These are phyloP conservation scores for Scomberomorus guttatus DNA, from an alignment of 2,797 vertebrate genomes.

Conservation along the genomic window DNA sequence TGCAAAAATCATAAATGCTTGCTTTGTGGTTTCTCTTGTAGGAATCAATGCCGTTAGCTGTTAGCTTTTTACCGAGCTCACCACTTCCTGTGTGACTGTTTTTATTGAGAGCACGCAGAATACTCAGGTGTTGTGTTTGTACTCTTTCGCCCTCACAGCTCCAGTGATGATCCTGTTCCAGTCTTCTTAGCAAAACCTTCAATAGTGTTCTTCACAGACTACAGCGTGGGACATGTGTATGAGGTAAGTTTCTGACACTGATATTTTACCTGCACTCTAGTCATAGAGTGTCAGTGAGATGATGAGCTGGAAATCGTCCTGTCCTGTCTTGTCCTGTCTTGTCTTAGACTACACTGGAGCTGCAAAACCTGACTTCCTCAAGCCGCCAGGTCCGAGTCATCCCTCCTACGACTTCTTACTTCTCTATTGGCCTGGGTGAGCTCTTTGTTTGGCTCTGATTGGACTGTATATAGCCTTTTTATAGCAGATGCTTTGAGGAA, in stretches of 20 bases:
- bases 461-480: neutral
- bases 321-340: neutral
- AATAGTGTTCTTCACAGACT: conserved; percentile 88
- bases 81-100: conserved; percentile 17
- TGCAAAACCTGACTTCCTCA: conserved; percentile 91
- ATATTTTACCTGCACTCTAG: neutral
- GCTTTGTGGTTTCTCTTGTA: conserved; percentile 2
- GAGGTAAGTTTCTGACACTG: conserved; percentile 84
- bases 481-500: neutral
- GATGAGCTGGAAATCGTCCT: conserved; percentile 2
- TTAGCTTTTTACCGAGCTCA: neutral
- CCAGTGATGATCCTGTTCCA: conserved; percentile 75
- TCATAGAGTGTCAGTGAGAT: neutral
- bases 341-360: conserved; percentile 87
- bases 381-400: conserved; percentile 90
- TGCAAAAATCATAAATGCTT: neutral
- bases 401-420: conserved; percentile 90
- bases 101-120: neutral
- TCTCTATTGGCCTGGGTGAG: conserved; percentile 92
- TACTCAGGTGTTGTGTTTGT: conserved; percentile 20
- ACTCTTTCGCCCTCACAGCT: conserved; percentile 57
- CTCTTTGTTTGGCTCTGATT: conserved; percentile 16
- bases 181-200: conserved; percentile 91
- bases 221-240: conserved; percentile 90
- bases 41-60: neutral